Evolutionary conservation across 1,140 invertebrate genomes (phyloP), one percentile per base, ranked within the genome.

Genomic region (Eubasilissa regina): DNA sequence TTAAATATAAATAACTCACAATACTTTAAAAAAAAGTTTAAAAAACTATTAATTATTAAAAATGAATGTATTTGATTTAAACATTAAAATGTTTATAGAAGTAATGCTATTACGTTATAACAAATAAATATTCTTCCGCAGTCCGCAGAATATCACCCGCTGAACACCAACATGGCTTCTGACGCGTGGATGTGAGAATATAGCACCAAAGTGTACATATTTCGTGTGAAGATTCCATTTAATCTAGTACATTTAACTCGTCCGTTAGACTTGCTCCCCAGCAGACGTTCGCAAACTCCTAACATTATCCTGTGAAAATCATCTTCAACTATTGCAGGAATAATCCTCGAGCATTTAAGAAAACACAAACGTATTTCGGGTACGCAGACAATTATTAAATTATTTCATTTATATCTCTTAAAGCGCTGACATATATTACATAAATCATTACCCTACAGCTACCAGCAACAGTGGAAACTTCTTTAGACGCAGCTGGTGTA

Each of bases 361-460:
- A 10, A 45, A 66, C 66, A 62, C 17, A 19, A 47, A 70, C 21
- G 44, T 70, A 7, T 70, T 21, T 45, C 62, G 25, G 58, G 13
- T 62, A 21, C 58, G 21, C 17, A 25, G 43, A 51, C 48, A 66
- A 66, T 48, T 19, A 70, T 48, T 70, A 48, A 70, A 70, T 48
- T 47, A 75, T 60, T 75, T 75, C n/a, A 75, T 75, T 75, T 60
- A 75, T 75, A 60, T 75, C 55, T 75, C 73, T 47, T 44, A 60
- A 56, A n/a, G 53, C 72, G 72, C 51, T 74, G 72, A 74, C 72
- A 75, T 56, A 44, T 47, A 60, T 19, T 17, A 62, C 55, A 75
- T 75, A 60, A 75, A 75, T 75, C 73, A 75, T 60, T 60, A 19
- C 55, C 53, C 35, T 11, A 17, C 55, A 44, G 43, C 56, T 75